Percentiles rank a stretch among this genome's conserved stretches.
phyloP scores from a whole-genome alignment of 2,888 invertebrate genomes.

The Cynaeus angustus region DNA sequence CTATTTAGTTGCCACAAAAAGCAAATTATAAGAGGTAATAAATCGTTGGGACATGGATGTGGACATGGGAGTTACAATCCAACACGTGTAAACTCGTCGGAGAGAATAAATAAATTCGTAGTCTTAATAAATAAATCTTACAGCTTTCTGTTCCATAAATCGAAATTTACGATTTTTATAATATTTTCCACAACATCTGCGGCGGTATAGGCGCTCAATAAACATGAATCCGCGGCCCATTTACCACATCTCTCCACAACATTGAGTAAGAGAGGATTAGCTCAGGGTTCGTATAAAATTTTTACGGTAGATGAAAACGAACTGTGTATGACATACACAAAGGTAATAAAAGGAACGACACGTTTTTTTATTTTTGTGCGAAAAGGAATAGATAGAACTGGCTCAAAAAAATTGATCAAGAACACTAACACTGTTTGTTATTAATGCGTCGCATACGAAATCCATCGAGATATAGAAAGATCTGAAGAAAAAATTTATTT shows the following conservation, averaged over 20 bases:
- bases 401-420: too few species aligned
- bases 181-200: conserved; percentile 37
- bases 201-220: conserved; percentile 12
- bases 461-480: too few species aligned
- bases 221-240: conserved; percentile 31
- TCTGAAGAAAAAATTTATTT: too few species aligned
- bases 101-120: too few species aligned
- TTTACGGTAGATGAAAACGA: conserved; percentile 7
- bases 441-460: too few species aligned
- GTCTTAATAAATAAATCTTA: too few species aligned
- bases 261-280: conserved; percentile 25
- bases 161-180: conserved; percentile 26
- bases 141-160: neutral
- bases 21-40: conserved; percentile 65
- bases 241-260: conserved; percentile 18
- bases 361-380: too few species aligned
- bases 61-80: conserved; percentile 59
- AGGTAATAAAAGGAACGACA: too few species aligned
- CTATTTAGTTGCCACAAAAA: conserved; percentile 69
- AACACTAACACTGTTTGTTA: too few species aligned
- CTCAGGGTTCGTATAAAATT: conserved; percentile 6
- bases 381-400: too few species aligned
- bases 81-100: conserved; percentile 59
- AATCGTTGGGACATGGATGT: conserved; percentile 61
- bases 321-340: neutral